Conservation (phyloP, 92 coral and sea anemone species). For the Palythoa caribaeorum region DNA sequence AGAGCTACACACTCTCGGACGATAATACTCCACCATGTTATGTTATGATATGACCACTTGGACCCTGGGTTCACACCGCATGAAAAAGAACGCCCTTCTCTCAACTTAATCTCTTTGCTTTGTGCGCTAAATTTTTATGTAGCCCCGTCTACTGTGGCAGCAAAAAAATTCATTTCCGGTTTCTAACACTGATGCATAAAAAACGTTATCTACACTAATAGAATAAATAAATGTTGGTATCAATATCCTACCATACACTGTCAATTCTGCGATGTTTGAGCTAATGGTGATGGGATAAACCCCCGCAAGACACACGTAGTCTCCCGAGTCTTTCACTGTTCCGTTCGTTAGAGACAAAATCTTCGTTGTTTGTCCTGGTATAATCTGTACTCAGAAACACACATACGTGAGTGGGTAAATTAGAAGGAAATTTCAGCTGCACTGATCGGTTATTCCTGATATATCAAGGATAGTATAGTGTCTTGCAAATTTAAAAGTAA, state of each 20-base stretch:
- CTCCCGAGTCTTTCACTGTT: slow-evolving; percentile 62
- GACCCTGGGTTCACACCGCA: too few relatives aligned
- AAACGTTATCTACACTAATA: neutral
- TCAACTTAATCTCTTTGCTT: too few relatives aligned
- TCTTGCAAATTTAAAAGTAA: too few relatives aligned
- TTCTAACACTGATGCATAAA: neutral
- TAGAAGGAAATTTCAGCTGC: too few relatives aligned
- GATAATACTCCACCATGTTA: too few relatives aligned
- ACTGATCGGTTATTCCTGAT: too few relatives aligned
- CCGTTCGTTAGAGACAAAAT: slow-evolving; percentile 50
- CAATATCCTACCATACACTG: neutral
- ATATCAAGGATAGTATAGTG: too few relatives aligned
- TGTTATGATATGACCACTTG: too few relatives aligned
- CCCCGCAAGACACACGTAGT: slow-evolving; percentile 63
- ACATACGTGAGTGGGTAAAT: neutral
- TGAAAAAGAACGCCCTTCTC: too few relatives aligned
- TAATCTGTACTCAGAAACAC: slow-evolving; percentile 8
- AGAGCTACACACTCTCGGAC: too few relatives aligned
- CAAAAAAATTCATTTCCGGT: neutral
- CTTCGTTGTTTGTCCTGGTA: slow-evolving; percentile 49
- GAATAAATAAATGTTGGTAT: too few relatives aligned
- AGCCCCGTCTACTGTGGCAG: neutral
- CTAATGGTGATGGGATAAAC: slow-evolving; percentile 42
- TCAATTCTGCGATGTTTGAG: slow-evolving; percentile 55
- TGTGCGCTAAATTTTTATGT: too few relatives aligned